Conservation (phyloP, 35 echinoderm and acorn worm genomes). For the Stichopus chloronotus region DNA sequence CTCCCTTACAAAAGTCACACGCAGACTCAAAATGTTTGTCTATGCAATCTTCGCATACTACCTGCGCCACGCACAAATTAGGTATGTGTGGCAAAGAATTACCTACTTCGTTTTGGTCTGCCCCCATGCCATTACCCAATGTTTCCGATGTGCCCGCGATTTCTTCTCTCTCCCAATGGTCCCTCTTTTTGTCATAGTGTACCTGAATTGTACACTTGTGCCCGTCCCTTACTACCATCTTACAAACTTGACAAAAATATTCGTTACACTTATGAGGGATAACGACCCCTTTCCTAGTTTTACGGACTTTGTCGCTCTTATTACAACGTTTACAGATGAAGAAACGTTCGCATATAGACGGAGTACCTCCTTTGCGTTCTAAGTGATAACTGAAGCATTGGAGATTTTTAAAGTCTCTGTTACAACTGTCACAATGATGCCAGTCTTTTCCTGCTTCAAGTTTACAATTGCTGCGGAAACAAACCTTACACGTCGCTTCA, state of each 20-base stretch:
- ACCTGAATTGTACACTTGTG: constrained; percentile 49
- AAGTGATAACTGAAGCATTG: constrained; percentile 31
- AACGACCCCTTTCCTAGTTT: constrained; percentile 30
- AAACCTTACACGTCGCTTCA: constrained; percentile 48
- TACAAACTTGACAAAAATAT: constrained; percentile 58
- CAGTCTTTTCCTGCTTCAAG: not conserved
- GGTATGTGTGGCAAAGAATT: constrained; percentile 56
- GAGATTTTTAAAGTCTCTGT: constrained; percentile 38
- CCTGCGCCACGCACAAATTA: constrained; percentile 71
- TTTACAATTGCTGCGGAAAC: constrained; percentile 7
- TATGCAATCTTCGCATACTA: constrained; percentile 55
- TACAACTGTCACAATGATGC: constrained; percentile 44
- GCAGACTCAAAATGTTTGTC: not conserved
- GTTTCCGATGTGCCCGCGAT: not conserved
- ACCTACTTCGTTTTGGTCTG: not conserved
- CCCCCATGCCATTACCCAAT: not conserved
- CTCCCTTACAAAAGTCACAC: constrained; percentile 57
- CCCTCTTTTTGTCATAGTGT: constrained; percentile 20
- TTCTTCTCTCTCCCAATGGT: constrained; percentile 25
- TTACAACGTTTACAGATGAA: constrained; percentile 19
- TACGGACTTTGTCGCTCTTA: constrained; percentile 18
- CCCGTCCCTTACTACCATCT: constrained; percentile 21
- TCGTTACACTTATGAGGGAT: constrained; percentile 51
- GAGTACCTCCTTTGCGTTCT: not conserved
- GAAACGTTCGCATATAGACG: constrained; percentile 27